Percentiles rank a stretch among this genome's conserved stretches.
phyloP scores from a whole-genome alignment of 2,888 invertebrate species.

The Bruchidius siliquastri region DNA sequence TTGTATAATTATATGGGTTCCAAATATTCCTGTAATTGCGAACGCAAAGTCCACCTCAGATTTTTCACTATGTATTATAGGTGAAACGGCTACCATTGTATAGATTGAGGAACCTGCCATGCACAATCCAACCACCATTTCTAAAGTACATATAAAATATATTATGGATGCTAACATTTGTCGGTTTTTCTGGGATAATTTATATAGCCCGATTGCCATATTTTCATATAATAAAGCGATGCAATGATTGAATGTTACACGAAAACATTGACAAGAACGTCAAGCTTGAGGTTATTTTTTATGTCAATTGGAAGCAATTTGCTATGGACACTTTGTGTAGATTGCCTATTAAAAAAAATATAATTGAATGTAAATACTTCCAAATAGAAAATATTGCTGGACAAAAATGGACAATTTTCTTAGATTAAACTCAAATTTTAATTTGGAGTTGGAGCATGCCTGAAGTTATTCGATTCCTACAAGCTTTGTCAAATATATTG shows the following conservation, averaged over 20 bases:
- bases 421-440: no score
- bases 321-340: no score
- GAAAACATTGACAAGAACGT: neutral
- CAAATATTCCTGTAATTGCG: conserved; percentile 41
- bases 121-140: conserved; percentile 38
- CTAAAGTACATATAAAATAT: conserved; percentile 8
- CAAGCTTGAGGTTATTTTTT: neutral
- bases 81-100: conserved; percentile 37
- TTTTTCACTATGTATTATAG: conserved; percentile 42
- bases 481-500: no score
- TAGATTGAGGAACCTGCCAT: conserved; percentile 40
- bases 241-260: neutral
- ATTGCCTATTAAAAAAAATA: no score
- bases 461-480: no score
- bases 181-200: neutral
- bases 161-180: neutral
- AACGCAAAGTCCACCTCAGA: conserved; percentile 44
- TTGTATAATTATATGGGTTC: conserved; percentile 40
- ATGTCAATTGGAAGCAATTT: neutral
- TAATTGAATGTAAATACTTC: no score
- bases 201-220: neutral
- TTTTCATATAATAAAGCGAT: neutral
- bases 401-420: no score
- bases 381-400: no score
- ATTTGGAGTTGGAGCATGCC: no score